Percentiles rank a stretch among this genome's conserved stretches.
Evolutionary conservation across 37 sponge, comb jelly and placozoan genomes (phyloP).

Genomic region (Amphimedon queenslandica): DNA sequence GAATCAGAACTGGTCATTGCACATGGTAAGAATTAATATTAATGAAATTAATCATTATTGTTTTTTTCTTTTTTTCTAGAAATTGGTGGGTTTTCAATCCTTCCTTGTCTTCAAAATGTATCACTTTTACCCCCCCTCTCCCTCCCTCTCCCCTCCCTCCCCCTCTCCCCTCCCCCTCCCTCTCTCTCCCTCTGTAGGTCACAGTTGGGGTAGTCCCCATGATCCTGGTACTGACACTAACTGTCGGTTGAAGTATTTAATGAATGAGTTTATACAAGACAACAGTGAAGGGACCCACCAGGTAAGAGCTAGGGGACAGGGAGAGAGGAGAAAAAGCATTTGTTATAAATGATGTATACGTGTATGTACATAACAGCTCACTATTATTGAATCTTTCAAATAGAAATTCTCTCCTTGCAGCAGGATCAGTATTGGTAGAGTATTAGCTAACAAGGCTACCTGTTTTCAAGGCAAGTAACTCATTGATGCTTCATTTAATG

Average conservation of each 20-base stretch:
- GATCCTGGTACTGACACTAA: slow-evolving; percentile 43
- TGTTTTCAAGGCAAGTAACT: slow-evolving; percentile 14
- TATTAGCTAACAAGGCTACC: slow-evolving; percentile 16
- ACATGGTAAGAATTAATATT: neutral
- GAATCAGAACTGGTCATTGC: neutral
- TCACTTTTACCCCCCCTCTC: too few relatives aligned
- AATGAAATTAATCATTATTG: too few relatives aligned
- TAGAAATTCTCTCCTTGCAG: slow-evolving; percentile 43
- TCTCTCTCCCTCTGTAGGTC: slow-evolving; percentile 51
- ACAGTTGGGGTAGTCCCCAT: slow-evolving; percentile 79
- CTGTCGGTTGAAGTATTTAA: slow-evolving; percentile 19
- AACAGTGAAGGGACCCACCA: slow-evolving; percentile 18
- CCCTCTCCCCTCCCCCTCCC: too few relatives aligned
- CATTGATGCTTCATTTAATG: neutral
- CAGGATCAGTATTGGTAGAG: slow-evolving; percentile 31
- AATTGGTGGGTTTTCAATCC: too few relatives aligned
- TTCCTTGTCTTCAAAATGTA: too few relatives aligned
- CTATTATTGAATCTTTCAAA: neutral
- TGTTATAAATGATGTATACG: too few relatives aligned
- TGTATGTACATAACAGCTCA: too few relatives aligned
- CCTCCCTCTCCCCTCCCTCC: too few relatives aligned
- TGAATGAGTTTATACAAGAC: slow-evolving; percentile 54
- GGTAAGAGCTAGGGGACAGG: too few relatives aligned
- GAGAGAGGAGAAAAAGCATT: too few relatives aligned
- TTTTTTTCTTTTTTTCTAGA: too few relatives aligned